Base-by-base conservation (phyloP, 1,140 invertebrate species). In the Bombus confusus region DNA sequence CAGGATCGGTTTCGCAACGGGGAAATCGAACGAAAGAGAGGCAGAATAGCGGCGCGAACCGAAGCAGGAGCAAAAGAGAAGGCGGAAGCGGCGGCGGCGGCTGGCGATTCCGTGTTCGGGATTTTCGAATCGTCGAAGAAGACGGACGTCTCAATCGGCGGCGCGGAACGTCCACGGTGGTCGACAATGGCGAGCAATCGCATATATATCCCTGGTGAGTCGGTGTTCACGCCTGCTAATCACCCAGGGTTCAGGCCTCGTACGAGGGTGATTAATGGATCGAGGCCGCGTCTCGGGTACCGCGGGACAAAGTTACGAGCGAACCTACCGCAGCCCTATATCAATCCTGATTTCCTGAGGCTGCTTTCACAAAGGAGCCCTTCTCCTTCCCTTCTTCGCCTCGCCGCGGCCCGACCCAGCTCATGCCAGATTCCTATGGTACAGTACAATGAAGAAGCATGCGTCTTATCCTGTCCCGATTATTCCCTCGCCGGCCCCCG, bases 271-370 rank as follows among this genome's bases (percentile, higher is more conserved):
- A 91, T 92, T 92, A 91, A 88, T 87, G 91, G 87, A 92, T 91
- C 72, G 86, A 71, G 84, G 87, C 79, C 90, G 76, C 82, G 79
- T 87, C 87, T 80, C 78, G 73, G 82, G 86, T 88, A 89, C 83
- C 81, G 82, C 87, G 85, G 78, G 87, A 91, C 91, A 87, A 89
- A 88, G 85, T 90, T 87, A 90, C 91, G 89, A 91, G 90, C 87
- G 86, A 92, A 93, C 91, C 92, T 92, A 93, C 92, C 92, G 92
- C 92, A 93, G 92, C 85, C 87, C 90, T 88, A 88, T 90, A 92
- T 93, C 92, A 91, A 93, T 93, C 90, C 90, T 91, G 85, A 90
- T 91, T 93, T 93, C 88, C 88, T 91, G 85, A 87, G 85, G 83
- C 86, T 86, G 84, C 85, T 85, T 83, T 89, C 86, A 88, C 85